Conservation (phyloP, 2,888 invertebrate genomes). For the Dryocosmus kuriphilus region DNA sequence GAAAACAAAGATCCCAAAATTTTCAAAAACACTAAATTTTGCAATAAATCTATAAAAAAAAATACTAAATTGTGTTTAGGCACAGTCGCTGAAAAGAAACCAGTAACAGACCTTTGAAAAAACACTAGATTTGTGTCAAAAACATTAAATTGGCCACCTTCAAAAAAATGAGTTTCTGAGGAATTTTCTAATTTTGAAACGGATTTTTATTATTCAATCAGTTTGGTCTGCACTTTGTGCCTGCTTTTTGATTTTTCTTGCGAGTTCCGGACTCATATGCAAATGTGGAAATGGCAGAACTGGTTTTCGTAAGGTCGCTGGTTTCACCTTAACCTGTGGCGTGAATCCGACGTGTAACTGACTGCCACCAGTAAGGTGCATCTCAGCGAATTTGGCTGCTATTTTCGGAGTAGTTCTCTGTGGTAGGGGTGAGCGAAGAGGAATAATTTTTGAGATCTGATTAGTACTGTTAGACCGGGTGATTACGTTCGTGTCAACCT, state of each 20-base stretch:
- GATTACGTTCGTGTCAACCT: constrained; percentile 62
- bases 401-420: constrained; percentile 82
- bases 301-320: constrained; percentile 87
- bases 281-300: constrained; percentile 79
- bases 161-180: too few species aligned
- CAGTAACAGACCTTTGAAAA: too few species aligned
- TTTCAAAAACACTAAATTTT: too few species aligned
- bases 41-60: too few species aligned
- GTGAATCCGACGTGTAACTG: constrained; percentile 79
- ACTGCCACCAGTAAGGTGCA: constrained; percentile 82
- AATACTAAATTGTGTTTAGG: too few species aligned
- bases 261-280: constrained; percentile 75
- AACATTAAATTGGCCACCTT: too few species aligned
- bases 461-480: constrained; percentile 71
- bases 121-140: too few species aligned
- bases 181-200: neutral
- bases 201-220: constrained; percentile 59
- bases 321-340: constrained; percentile 89
- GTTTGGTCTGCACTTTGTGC: constrained; percentile 72
- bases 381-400: constrained; percentile 83
- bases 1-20: too few species aligned
- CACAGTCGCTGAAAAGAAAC: too few species aligned
- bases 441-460: constrained; percentile 67
- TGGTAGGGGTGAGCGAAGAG: constrained; percentile 79
- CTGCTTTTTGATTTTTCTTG: constrained; percentile 75